Conservation (phyloP, 2,888 invertebrate species). For the Mythimna impura region DNA sequence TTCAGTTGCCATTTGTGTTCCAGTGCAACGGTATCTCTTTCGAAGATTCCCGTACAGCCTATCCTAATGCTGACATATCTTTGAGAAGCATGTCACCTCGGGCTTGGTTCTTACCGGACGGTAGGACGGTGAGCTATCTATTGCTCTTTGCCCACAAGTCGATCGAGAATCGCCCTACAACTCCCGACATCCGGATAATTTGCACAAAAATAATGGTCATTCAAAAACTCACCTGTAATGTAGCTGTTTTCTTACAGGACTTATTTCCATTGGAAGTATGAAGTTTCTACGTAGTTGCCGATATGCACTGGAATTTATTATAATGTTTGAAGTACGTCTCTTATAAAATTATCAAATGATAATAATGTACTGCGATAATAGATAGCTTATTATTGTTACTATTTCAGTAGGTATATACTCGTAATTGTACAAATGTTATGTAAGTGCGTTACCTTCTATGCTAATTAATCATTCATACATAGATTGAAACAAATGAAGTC, state of each 20-base stretch:
- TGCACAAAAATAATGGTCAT: neutral
- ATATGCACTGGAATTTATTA: neutral
- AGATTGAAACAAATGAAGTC: neutral
- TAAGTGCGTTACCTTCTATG: neutral
- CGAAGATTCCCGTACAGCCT: too few species aligned
- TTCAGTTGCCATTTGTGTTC: too few species aligned
- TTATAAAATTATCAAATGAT: constrained; percentile 20
- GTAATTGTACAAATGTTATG: neutral
- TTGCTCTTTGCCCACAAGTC: too few species aligned
- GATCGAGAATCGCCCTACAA: too few species aligned
- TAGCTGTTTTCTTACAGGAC: neutral
- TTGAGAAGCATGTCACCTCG: too few species aligned
- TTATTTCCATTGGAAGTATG: neutral
- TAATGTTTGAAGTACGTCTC: constrained; percentile 9
- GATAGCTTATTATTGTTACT: constrained; percentile 31
- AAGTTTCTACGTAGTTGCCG: neutral
- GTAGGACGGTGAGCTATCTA: too few species aligned
- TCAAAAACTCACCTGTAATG: neutral
- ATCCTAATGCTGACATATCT: too few species aligned
- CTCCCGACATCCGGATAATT: too few species aligned
- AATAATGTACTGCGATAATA: constrained; percentile 17
- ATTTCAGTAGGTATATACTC: constrained; percentile 9
- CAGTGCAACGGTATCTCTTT: too few species aligned
- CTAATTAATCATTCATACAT: neutral
- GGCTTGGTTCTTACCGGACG: too few species aligned